Conservation (phyloP, 2,888 invertebrate genomes). For the Phytoseiulus persimilis region DNA sequence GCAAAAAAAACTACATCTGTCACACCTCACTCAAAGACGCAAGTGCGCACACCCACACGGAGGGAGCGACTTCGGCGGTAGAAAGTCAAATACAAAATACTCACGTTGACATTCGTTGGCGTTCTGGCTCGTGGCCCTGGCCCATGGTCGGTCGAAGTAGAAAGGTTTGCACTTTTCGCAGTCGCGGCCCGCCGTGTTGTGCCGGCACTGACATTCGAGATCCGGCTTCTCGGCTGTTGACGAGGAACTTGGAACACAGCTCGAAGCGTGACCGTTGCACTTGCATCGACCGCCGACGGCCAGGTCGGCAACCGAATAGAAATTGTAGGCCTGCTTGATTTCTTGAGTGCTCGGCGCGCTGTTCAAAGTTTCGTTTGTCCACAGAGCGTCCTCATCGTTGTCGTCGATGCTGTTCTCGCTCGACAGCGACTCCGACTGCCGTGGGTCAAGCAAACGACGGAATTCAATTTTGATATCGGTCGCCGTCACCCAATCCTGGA, state of each 20-base stretch:
- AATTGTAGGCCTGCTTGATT: conserved; percentile 31
- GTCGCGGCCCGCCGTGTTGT: conserved; percentile 87
- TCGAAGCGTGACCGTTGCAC: conserved; percentile 94
- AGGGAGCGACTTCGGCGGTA: background rate
- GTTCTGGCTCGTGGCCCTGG: conserved; percentile 74
- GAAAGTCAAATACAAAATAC: conserved; percentile 49
- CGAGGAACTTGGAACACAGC: conserved; percentile 56
- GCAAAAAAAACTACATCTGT: background rate
- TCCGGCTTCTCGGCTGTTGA: background rate
- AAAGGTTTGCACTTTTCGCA: conserved; percentile 86
- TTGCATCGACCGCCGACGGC: conserved; percentile 63
- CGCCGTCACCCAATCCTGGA: conserved; percentile 95
- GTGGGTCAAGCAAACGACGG: conserved; percentile 90
- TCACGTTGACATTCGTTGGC: conserved; percentile 90
- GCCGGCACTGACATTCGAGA: conserved; percentile 74
- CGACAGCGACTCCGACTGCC: conserved; percentile 57
- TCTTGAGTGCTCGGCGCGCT: conserved; percentile 6
- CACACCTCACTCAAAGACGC: background rate
- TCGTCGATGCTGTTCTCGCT: conserved; percentile 7
- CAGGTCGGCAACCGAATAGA: conserved; percentile 31
- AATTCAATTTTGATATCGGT: conserved; percentile 82
- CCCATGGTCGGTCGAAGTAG: conserved; percentile 95
- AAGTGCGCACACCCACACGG: background rate
- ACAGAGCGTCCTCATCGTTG: conserved; percentile 10
- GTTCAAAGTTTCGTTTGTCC: conserved; percentile 29